Base-by-base conservation (phyloP, 2,888 invertebrate genomes). In the Drosophila recens region DNA sequence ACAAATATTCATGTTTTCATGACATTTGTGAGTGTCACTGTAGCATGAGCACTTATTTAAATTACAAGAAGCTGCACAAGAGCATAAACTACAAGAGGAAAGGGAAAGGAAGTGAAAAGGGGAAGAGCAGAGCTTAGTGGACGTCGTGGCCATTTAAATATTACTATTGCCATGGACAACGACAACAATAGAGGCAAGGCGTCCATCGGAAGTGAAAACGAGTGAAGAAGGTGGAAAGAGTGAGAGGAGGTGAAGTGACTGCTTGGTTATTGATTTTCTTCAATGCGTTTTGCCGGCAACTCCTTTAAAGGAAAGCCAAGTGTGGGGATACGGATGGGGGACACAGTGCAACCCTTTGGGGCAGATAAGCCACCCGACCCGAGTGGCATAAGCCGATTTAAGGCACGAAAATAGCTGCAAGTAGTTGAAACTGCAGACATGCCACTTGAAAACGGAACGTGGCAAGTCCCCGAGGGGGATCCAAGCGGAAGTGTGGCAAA, bases 401-500 rank as follows among this genome's bases (percentile, higher is more conserved):
- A 84, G 67, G 78, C 80, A 74, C 64, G 77, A 82, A 82, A 88
- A 88, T 86, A 80, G 72, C 86, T 86, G 66, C 61, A 77, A 75
- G 80, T 68, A 64, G 68, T 68, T 46, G 67, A 43, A 68, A 82
- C 74, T 82, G 83, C 71, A 85, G 82, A 74, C 82, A 78, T 75
- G 84, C 72, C 68, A 75, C 69, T 71, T 52, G 65, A 72, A 63
- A 66, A 36, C 51, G 58, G 67, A 61, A 67, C 54, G 65, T 61
- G 69, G 53, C 65, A 15, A 48, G 51, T 23, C 51, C 73, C 49
- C 48, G 33, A 54, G 68, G 58, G 64, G 38, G n/a, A n/a, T 48
- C 46, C 68, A 58, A 63, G 62, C 88, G 80, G 88, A 84, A 88
- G 86, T 88, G 81, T 88, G 84, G 84, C 89, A 81, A 85, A 88